Evolutionary conservation across 1,140 invertebrate genomes (phyloP), one percentile per base, ranked within the genome.

Genomic region (Aethina tumida): DNA sequence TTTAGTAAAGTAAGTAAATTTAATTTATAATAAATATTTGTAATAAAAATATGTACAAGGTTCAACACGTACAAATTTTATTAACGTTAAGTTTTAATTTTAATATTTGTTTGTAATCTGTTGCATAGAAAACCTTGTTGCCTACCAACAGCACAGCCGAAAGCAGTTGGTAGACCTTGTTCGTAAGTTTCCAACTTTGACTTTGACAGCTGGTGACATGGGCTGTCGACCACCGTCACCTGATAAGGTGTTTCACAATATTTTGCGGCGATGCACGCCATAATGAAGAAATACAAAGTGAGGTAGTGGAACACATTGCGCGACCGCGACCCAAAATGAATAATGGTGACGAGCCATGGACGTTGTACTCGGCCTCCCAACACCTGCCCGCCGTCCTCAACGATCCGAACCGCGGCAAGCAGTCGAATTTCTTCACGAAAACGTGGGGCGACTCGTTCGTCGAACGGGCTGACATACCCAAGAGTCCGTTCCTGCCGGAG

Each of bases 401-500:
- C 67, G 94, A 99, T 69, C 95, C 96, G 0, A 80, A 82, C 30
- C 79, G 81, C 51, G 83, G 87, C 35, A 91, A 89, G 63, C 86
- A 86, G 59, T 79, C 73, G 54, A 89, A 94, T 59, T 92, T 99
- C 53, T 93, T 99, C 55, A 96, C 93, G 1, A 92, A 91, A 63
- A 94, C 91, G 45, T 99, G 96, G 96, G 95, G 96, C 24, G 92
- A 96, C 55, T 74, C 75, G 39, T 97, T 97, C 66, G 74, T 94
- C 5, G 91, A 95, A 42, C 81, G 80, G 49, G 63, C 69, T 15
- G 70, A 78, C 10, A 77, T 96, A 55, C 73, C 79, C 13, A 75
- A 77, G 36, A 84, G 84, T 49, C 74, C 78, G 1, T 81, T 84
- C 60, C 65, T 98, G 42, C 88, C 88, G 25, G 81, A 91, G 52